Evolutionary conservation across 2,888 invertebrate genomes (phyloP), one percentile per base, ranked within the genome.

Genomic region (Hyposoter dolosus): DNA sequence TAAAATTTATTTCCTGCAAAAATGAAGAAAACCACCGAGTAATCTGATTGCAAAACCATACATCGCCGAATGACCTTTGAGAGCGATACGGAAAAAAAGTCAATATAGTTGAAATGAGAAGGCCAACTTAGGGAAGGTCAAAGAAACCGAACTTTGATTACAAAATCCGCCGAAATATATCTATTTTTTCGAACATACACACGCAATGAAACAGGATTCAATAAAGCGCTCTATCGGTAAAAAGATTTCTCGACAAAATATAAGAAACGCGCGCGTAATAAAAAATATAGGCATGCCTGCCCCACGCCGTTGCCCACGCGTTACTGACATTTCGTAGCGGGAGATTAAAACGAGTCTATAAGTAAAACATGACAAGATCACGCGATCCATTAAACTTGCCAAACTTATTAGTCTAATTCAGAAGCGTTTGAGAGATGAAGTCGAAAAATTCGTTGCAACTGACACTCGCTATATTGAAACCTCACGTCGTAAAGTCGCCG

Each of bases 401-500:
- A 40, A 43, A 35, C 56, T 76, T 65, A 35, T 75, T 79, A 68
- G 53, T 71, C 69, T 76, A 63, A 56, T 75, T 47, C 32, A 43
- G 35, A 69, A n/a, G 12, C 35, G 60, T 17, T 15, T 35, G 3
- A 15, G 77, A 71, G 15, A 91, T 91, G 91, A 88, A 82, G 89
- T 84, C 90, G 56, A 88, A 82, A 84, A 84, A 89, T 79, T 80
- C 86, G 80, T 89, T 93, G 15, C 90, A 98, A 94, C 94, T 98
- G 90, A 98, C 98, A 32, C 94, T 98, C 89, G 98, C 98, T 4
- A 96, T 98, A 88, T 95, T 98, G 84, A 98, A 98, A 93, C 98
- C 98, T 6, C 98, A 98, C 92, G 95, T 97, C 53, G 95, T 97
- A 1, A 97, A 97, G 92, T 97, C 97, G 93, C 97, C 97, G 0